phyloP scores from a whole-genome alignment of 2,113 vertebrate genomes.

The Sisor rabdophorus region DNA sequence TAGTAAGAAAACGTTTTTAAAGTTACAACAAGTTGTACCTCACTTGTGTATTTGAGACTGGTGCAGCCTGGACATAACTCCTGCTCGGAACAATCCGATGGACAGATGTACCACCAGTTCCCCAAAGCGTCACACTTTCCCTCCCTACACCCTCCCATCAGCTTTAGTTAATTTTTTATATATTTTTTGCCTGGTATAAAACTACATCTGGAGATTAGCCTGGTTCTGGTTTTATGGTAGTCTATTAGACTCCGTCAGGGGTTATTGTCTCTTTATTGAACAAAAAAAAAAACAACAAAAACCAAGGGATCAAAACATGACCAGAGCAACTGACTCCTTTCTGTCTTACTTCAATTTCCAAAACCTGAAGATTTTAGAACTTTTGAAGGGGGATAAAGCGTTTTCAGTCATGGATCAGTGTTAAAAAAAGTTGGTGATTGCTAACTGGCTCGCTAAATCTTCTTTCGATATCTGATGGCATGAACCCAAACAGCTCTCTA shows the following conservation, averaged over 20 bases:
- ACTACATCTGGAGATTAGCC: constrained; percentile 24
- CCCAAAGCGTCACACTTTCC: constrained; percentile 48
- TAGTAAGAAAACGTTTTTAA: constrained; percentile 36
- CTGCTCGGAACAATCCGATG: neutral
- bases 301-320: constrained; percentile 50
- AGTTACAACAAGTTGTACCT: constrained; percentile 36
- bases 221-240: constrained; percentile 19
- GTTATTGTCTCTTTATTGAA: constrained; percentile 8
- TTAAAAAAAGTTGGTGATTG: constrained; percentile 37
- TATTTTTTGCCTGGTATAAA: constrained; percentile 46
- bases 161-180: constrained; percentile 52
- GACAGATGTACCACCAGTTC: constrained; percentile 45
- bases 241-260: constrained; percentile 39
- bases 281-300: constrained; percentile 18
- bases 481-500: constrained; percentile 1
- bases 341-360: neutral
- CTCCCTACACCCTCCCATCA: constrained; percentile 43
- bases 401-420: constrained; percentile 31
- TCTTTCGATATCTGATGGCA: constrained; percentile 26
- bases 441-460: constrained; percentile 15
- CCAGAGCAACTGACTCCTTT: constrained; percentile 15
- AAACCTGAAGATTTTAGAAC: constrained; percentile 28
- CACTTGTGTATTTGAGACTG: constrained; percentile 22
- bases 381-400: neutral
- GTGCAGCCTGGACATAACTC: neutral